Evolutionary conservation across 2,797 vertebrate genomes (phyloP), one percentile per base, ranked within the genome.

Genomic region (Paratrypauchen microcephalus): DNA sequence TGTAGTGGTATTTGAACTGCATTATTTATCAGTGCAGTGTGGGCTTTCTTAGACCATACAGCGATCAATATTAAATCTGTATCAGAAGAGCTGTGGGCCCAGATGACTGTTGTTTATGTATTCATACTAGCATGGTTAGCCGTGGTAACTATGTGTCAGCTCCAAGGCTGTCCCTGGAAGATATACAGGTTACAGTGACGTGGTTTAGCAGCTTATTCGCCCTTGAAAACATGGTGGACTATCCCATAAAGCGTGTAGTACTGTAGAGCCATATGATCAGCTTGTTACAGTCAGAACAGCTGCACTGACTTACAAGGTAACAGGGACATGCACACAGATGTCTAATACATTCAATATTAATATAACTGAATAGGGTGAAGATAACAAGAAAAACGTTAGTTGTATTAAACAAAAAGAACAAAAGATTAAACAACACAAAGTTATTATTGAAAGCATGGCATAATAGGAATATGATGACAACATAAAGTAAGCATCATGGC

Each of bases 141-240:
- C 68, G 47, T 72, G 48, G 48, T 79, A 83, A 82, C 74, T 74
- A 66, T 74, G 75, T 84, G 84, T 90, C 87, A 65, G 26, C 63
- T 65, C 26, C 45, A 79, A 74, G 78, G 78, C 82, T 82, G 72
- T 85, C 72, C 76, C 72, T 52, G 70, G 76, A 68, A 78, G 68
- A 86, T 56, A 76, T 60, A 32, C 54, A 59, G 56, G 57, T 65
- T 7, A 73, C 75, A 52, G 28, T 66, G 39, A 19, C 36, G 32
- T 75, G 74, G 68, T 68, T 62, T 63, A 72, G 72, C 77, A 71
- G 73, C 83, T 81, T 80, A 87, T 90, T 87, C 57, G 76, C 70
- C 87, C 86, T 88, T 88, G 87, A 88, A 90, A 89, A 83, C 78
- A 83, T 68, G 85, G 78, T 59, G 57, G 75, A 57, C 82, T 87